phyloP scores from a whole-genome alignment of 23 tunicate species.

The Ciona savignyi region DNA sequence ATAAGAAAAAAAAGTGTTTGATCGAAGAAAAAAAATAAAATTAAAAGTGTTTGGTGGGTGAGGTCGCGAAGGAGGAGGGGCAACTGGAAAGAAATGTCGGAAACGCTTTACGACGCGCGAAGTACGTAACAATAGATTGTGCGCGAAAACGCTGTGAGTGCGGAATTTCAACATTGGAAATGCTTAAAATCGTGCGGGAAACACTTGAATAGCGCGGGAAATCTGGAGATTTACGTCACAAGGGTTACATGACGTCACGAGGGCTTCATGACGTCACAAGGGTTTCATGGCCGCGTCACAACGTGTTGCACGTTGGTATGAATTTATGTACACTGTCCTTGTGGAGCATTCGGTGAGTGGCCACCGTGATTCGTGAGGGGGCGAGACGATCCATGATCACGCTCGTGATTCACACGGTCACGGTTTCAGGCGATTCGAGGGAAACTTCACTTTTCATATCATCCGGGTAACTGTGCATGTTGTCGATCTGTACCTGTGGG shows the following conservation, averaged over 20 bases:
- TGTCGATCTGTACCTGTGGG: slow-evolving; percentile 43
- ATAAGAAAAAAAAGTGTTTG: background rate
- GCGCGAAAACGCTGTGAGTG: background rate
- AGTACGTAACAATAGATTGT: background rate
- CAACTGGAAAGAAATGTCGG: background rate
- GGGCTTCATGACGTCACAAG: no score
- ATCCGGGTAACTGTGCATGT: slow-evolving; percentile 25
- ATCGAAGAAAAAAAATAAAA: background rate
- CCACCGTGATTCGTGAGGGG: no score
- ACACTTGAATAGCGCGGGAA: no score
- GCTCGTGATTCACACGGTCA: slow-evolving; percentile 49
- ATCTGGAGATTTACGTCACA: no score
- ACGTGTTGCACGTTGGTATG: no score
- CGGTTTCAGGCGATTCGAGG: slow-evolving; percentile 83
- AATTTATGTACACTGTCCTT: no score
- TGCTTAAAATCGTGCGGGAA: background rate
- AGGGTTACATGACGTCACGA: no score
- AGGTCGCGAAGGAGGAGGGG: background rate
- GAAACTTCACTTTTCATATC: slow-evolving; percentile 54
- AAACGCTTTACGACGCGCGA: background rate
- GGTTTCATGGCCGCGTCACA: no score
- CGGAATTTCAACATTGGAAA: background rate
- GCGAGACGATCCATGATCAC: no score
- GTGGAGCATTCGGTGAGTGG: no score
- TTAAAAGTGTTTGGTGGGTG: background rate